Evolutionary conservation across 1,140 invertebrate genomes (phyloP).

Genomic region (Sarcophaga bullata): DNA sequence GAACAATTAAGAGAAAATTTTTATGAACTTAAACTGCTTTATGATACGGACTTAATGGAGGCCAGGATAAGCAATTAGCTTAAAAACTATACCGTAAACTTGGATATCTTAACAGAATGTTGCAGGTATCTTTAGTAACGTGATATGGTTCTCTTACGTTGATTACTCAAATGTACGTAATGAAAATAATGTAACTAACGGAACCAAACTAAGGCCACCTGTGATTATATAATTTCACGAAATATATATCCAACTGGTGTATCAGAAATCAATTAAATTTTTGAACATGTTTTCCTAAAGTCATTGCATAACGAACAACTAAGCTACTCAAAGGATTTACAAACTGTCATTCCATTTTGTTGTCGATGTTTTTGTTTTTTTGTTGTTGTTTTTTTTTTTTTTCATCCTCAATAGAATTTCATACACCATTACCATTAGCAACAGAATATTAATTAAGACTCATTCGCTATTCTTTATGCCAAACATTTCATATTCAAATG

Average conservation of each 20-base stretch:
- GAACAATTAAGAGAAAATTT: no score
- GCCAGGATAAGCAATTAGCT: no score
- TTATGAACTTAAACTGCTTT: no score
- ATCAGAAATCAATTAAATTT: no score
- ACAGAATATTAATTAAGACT: constrained; percentile 32
- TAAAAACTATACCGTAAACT: no score
- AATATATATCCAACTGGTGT: not conserved
- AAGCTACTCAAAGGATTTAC: not conserved
- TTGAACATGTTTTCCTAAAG: not conserved
- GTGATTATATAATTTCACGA: not conserved
- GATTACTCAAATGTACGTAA: no score
- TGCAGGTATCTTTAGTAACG: no score
- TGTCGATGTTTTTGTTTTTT: not conserved
- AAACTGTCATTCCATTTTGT: not conserved
- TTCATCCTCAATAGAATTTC: constrained; percentile 10
- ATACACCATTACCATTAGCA: constrained; percentile 32
- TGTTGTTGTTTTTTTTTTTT: not conserved
- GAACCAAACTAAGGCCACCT: no score
- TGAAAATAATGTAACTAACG: no score
- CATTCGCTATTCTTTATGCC: not conserved
- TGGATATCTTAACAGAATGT: no score
- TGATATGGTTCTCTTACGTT: no score
- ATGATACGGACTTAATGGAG: no score
- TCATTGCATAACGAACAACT: not conserved
- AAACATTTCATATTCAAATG: constrained; percentile 13